phyloP scores from a whole-genome alignment of 2,888 invertebrate species.

The Aporophyla nigra region DNA sequence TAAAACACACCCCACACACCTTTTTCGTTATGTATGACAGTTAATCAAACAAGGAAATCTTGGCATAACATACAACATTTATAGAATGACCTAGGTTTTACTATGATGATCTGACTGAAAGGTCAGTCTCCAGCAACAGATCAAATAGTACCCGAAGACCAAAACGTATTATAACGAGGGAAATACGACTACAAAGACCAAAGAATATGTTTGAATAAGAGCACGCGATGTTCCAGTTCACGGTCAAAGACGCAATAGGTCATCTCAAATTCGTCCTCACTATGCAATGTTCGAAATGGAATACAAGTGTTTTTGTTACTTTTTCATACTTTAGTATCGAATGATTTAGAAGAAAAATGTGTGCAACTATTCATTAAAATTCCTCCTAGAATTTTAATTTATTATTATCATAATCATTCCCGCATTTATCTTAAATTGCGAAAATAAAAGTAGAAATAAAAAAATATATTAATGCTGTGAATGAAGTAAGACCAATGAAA shows the following conservation, averaged over 20 bases:
- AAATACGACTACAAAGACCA: constrained; percentile 43
- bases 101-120: not conserved
- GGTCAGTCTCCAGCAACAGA: not conserved
- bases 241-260: constrained; percentile 28
- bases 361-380: not conserved
- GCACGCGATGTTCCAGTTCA: constrained; percentile 28
- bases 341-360: constrained; percentile 1
- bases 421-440: not conserved
- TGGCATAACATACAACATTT: not conserved
- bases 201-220: constrained; percentile 14
- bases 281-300: not conserved
- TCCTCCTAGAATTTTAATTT: not conserved
- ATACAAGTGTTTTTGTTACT: not conserved
- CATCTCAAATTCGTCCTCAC: not conserved
- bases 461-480: not conserved
- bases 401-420: not conserved
- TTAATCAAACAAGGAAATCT: not conserved
- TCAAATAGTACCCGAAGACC: constrained; percentile 7
- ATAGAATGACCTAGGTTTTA: not conserved
- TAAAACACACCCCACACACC: too few relatives aligned
- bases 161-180: constrained; percentile 27
- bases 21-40: not conserved
- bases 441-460: not conserved
- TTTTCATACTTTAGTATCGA: not conserved
- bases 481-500: not conserved